Percentiles rank a stretch among this genome's conserved stretches.
phyloP scores from a whole-genome alignment of 2,113 vertebrate genomes.

The Pseudois nayaur region DNA sequence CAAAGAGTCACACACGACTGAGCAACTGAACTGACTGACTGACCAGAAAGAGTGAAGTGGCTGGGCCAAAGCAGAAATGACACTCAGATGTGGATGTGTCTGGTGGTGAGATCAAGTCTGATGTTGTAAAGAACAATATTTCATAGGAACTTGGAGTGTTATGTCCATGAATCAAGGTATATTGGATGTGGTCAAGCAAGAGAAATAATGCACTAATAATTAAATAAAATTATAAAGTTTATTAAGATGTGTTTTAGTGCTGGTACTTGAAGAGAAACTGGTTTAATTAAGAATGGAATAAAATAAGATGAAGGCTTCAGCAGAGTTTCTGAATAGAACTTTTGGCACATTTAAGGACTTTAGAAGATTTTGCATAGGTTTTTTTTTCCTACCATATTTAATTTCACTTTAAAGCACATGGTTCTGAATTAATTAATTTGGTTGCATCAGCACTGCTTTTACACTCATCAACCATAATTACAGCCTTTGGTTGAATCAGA shows the following conservation, averaged over 20 bases:
- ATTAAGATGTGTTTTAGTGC: neutral
- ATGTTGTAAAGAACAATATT: neutral
- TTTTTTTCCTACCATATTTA: neutral
- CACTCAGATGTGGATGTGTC: neutral
- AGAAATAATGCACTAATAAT: neutral
- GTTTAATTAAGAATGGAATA: constrained; percentile 29
- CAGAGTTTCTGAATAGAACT: constrained; percentile 8
- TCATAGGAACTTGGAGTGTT: neutral
- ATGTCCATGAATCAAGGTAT: neutral
- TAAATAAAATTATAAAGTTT: neutral
- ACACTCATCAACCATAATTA: neutral
- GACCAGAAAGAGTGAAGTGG: neutral
- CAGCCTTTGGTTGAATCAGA: constrained; percentile 4
- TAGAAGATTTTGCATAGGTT: neutral
- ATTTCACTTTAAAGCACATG: constrained; percentile 10
- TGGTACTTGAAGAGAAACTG: neutral
- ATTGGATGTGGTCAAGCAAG: neutral
- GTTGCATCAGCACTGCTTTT: neutral
- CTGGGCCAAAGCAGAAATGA: neutral
- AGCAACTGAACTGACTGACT: too few species aligned
- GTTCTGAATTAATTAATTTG: constrained; percentile 23
- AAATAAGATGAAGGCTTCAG: constrained; percentile 5
- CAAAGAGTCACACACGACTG: too few species aligned
- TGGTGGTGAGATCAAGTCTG: neutral
- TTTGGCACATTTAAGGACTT: constrained; percentile 34